Evolutionary conservation across 2,888 invertebrate species (phyloP).

Genomic region (Ophion costatus): DNA sequence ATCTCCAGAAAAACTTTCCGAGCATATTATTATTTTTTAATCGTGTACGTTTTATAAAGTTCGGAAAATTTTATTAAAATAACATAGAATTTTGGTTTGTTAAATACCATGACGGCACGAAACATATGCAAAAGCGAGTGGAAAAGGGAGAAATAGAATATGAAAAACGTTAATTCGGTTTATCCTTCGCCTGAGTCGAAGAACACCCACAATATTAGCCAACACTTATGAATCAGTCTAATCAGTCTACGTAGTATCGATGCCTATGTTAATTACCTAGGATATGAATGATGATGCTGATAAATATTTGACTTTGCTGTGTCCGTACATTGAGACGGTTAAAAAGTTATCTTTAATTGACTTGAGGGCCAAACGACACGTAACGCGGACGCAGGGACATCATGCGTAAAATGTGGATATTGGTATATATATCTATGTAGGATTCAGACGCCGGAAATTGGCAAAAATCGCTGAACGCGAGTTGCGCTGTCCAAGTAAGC

Average conservation of each 20-base stretch:
- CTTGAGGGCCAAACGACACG: neutral
- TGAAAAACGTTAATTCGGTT: neutral
- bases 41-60: too few species aligned
- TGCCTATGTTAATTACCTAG: neutral
- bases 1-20: too few species aligned
- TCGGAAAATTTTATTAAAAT: too few species aligned
- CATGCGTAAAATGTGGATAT: neutral
- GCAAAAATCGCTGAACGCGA: constrained; percentile 29
- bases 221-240: constrained; percentile 57
- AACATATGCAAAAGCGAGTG: too few species aligned
- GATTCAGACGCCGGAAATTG: neutral
- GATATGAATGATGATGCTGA: constrained; percentile 17
- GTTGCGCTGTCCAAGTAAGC: constrained; percentile 41
- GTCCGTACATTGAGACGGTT: constrained; percentile 1
- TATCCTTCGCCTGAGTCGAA: neutral
- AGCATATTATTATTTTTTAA: too few species aligned
- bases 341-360: constrained; percentile 33
- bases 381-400: neutral
- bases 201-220: constrained; percentile 43
- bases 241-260: neutral
- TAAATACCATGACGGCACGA: too few species aligned
- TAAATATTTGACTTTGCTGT: constrained; percentile 21
- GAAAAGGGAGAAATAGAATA: neutral
- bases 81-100: too few species aligned
- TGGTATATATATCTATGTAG: neutral